phyloP scores from a whole-genome alignment of 2,113 vertebrate species.

The Mohoua ochrocephala region DNA sequence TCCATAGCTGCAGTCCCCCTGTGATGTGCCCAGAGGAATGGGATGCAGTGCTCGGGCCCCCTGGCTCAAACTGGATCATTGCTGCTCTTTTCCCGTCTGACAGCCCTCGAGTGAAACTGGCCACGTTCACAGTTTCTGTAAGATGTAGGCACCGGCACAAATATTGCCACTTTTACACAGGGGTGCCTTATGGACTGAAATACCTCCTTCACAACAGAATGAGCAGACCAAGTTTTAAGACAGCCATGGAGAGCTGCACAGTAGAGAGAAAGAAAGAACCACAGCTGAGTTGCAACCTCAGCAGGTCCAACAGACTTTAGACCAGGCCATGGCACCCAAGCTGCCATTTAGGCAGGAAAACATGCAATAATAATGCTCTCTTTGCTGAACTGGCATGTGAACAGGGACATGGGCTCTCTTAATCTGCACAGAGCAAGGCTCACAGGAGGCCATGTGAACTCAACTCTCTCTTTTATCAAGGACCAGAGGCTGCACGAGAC shows the following conservation, averaged over 20 bases:
- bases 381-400: background rate
- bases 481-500: background rate
- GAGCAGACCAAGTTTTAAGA: background rate
- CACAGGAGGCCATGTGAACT: background rate
- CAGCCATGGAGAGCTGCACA: background rate
- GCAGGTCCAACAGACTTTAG: background rate
- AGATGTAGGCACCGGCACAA: background rate
- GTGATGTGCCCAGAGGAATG: background rate
- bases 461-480: background rate
- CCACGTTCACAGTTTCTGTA: accelerated
- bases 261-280: background rate
- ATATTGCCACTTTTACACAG: background rate
- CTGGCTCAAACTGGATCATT: background rate
- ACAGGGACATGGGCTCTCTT: background rate
- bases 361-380: background rate
- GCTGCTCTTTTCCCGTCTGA: background rate
- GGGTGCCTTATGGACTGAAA: background rate
- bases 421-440: background rate
- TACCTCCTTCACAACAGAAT: background rate
- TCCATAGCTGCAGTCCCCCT: background rate
- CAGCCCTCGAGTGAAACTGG: background rate
- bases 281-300: background rate
- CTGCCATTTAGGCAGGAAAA: background rate
- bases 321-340: background rate
- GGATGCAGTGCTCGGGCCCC: accelerated